Evolutionary conservation across 2,888 invertebrate genomes (phyloP), one percentile per base, ranked within the genome.

Genomic region (Lobophora halterata): DNA sequence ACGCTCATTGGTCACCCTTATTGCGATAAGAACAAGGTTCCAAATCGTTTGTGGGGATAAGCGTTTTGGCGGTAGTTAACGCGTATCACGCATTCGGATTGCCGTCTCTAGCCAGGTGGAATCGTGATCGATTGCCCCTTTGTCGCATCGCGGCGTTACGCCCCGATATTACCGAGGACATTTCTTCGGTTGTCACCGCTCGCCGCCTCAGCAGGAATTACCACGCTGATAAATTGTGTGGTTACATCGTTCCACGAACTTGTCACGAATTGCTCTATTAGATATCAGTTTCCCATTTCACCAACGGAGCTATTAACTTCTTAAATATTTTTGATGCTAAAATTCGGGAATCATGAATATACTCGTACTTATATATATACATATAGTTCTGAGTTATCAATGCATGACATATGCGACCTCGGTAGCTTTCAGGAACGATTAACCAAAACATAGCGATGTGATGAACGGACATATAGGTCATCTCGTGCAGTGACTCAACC

Each of bases 101-200:
- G 69, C 65, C 67, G 62, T 61, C 65, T 70, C 68, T 67, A 64
- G 66, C 67, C 78, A 79, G 79, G 79, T 80, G 75, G 71, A 72
- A 70, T 46, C 58, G 68, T 79, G 82, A 81, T 83, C 79, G 80
- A 82, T 81, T 80, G 79, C 71, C 71, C 74, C 72, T 75, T 79
- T 77, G 79, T 75, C 73, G 66, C 71, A 58, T 52, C 52, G 58
- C 53, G 57, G 53, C 56, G 57, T 60, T 57, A 49, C 59, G 57
- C 59, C 53, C 58, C 60, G 60, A 71, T 72, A 73, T 71, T 71
- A 61, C 61, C 59, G 61, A 59, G 58, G 67, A 71, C 69, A 75
- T 77, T 79, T 78, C 78, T 78, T 77, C 58, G 53, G 53, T 59
- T 68, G 70, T 71, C 73, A 64, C 65, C 65, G 62, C 63, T 65